Evolutionary conservation across 2,797 vertebrate genomes (phyloP).

Genomic region (Saxicola maurus): DNA sequence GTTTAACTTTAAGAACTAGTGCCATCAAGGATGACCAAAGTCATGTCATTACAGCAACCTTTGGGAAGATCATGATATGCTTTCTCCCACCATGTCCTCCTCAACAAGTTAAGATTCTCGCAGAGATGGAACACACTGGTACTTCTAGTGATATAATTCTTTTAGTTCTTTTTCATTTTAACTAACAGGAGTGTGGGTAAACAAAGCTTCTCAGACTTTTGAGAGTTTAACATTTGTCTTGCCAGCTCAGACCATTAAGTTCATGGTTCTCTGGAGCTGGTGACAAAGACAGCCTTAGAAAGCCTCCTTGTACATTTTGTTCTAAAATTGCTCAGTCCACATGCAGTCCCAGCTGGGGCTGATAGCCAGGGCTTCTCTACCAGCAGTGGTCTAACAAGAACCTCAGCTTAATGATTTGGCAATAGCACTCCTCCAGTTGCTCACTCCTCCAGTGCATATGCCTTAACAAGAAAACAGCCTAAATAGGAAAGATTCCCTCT

Average conservation of each 20-base stretch:
- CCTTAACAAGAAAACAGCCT: not conserved
- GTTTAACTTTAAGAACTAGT: not conserved
- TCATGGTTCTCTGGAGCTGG: rapidly evolving
- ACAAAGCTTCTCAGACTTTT: not conserved
- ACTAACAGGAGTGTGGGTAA: not conserved
- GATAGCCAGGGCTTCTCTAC: not conserved
- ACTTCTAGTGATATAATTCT: not conserved
- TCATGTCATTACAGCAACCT: not conserved
- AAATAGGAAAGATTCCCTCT: not conserved
- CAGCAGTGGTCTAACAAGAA: not conserved
- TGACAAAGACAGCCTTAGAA: not conserved
- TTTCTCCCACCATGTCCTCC: not conserved
- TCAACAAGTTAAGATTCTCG: not conserved
- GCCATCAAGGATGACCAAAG: not conserved
- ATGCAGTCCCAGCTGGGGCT: not conserved
- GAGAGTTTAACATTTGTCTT: not conserved
- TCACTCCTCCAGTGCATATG: not conserved
- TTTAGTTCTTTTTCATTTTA: not conserved
- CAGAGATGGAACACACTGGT: not conserved
- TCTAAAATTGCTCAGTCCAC: not conserved
- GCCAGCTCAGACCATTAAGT: not conserved
- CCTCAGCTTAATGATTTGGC: not conserved
- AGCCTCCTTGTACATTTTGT: not conserved
- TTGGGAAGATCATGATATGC: not conserved
- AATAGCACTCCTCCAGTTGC: not conserved